These are phyloP conservation scores for Marisa cornuarietis DNA, from an alignment of 1,140 invertebrate genomes.

Conservation along the genomic window DNA sequence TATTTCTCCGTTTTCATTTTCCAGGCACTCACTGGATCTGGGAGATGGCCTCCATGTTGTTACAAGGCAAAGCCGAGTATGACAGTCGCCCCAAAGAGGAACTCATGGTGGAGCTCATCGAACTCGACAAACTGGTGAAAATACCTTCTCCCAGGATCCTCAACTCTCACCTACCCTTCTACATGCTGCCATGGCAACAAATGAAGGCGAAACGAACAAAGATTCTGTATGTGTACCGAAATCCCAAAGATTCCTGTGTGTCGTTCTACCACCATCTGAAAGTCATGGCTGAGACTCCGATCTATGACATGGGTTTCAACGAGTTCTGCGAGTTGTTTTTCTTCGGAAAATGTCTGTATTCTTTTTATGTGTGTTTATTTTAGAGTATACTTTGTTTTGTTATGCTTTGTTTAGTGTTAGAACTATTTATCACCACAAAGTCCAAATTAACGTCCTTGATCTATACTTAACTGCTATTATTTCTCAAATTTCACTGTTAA, in stretches of 20 bases:
- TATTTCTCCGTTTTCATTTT: background rate
- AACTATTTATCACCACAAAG: too few relatives aligned
- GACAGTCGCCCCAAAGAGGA: constrained; percentile 15
- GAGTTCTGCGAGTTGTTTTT: too few relatives aligned
- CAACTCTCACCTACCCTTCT: background rate
- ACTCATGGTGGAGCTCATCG: constrained; percentile 22
- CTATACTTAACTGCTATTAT: too few relatives aligned
- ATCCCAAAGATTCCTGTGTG: background rate
- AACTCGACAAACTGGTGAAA: constrained; percentile 21
- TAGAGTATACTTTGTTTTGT: too few relatives aligned
- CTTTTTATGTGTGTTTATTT: too few relatives aligned
- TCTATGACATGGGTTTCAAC: too few relatives aligned
- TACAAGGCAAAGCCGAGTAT: constrained; percentile 21
- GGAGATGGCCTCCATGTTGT: constrained; percentile 38
- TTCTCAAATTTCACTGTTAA: too few relatives aligned
- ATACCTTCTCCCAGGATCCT: constrained; percentile 20
- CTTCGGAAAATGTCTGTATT: too few relatives aligned
- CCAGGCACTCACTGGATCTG: constrained; percentile 42
- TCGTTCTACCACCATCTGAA: background rate
- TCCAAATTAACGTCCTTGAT: too few relatives aligned
- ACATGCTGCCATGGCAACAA: background rate
- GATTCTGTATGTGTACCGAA: constrained; percentile 1
- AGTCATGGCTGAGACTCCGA: too few relatives aligned
- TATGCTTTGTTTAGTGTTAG: too few relatives aligned
- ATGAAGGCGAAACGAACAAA: background rate